phyloP scores from a whole-genome alignment of 2,113 vertebrate genomes.

The Nipponia nippon region DNA sequence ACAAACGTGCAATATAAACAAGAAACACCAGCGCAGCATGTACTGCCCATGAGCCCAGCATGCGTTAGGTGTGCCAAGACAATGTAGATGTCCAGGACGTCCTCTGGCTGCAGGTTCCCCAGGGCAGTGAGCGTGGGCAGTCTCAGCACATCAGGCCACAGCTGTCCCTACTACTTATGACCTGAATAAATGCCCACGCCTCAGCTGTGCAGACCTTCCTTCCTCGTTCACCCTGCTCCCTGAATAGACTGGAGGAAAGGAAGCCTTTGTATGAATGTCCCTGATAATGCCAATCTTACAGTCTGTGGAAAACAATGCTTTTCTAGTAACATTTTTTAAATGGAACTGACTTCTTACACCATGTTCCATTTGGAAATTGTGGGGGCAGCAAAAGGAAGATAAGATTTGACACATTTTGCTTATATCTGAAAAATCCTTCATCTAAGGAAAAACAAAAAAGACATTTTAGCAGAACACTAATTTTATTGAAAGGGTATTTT shows the following conservation, averaged over 20 bases:
- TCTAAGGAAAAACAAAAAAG: neutral
- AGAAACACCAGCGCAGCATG: neutral
- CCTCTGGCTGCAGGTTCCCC: neutral
- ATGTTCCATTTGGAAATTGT: neutral
- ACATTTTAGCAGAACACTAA: neutral
- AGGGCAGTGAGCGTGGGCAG: rapidly evolving
- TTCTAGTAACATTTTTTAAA: neutral
- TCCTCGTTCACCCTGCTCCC: neutral
- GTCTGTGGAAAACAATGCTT: neutral
- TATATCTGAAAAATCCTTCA: neutral
- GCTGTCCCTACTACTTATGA: rapidly evolving
- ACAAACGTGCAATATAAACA: rapidly evolving
- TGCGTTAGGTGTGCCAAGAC: neutral
- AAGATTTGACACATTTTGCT: neutral
- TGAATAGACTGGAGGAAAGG: neutral
- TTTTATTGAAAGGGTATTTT: neutral
- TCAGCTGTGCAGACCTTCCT: neutral
- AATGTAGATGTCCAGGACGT: rapidly evolving
- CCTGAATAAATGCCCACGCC: neutral
- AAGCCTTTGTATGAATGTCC: neutral
- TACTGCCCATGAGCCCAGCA: neutral
- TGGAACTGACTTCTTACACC: neutral
- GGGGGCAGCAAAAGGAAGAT: neutral
- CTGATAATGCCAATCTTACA: neutral
- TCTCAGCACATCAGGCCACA: neutral